These are phyloP conservation scores for Lithophane leautieri DNA, from an alignment of 2,888 invertebrate genomes.

Conservation along the genomic window DNA sequence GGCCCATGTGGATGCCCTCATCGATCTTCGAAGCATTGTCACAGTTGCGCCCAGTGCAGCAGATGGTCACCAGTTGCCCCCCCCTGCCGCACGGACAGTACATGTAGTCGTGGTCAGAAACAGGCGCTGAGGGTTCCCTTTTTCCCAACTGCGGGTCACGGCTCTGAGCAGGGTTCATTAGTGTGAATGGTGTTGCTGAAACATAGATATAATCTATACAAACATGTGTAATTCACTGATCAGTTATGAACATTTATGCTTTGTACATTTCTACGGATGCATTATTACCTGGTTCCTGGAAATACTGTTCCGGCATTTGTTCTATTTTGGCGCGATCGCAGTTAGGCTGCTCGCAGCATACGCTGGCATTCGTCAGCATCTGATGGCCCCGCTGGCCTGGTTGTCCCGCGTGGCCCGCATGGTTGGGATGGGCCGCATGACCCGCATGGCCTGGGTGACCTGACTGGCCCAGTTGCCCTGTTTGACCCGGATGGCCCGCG, in stretches of 20 bases:
- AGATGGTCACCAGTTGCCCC: conserved; percentile 51
- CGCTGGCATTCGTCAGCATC: conserved; percentile 17
- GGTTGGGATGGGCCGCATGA: neutral
- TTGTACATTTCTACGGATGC: neutral
- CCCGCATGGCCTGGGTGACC: neutral
- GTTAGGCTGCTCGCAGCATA: conserved; percentile 32
- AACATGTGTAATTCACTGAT: conserved; percentile 31
- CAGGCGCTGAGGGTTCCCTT: neutral
- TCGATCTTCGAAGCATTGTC: conserved; percentile 48
- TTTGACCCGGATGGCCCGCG: neutral
- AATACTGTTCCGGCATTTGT: conserved; percentile 28
- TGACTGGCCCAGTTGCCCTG: too few relatives aligned
- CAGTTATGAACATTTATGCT: neutral
- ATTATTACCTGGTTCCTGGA: conserved; percentile 33
- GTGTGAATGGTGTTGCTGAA: conserved; percentile 43
- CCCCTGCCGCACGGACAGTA: conserved; percentile 39
- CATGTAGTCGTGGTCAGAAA: conserved; percentile 10
- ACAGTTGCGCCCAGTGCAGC: conserved; percentile 45
- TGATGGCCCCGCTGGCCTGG: neutral
- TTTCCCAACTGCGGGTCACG: neutral
- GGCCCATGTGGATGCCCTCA: conserved; percentile 6
- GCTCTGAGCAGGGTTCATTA: neutral
- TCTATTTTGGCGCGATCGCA: conserved; percentile 34
- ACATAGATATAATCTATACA: conserved; percentile 48
- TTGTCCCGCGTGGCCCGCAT: neutral